phyloP scores from a whole-genome alignment of 2,888 invertebrate genomes.

The Eugnorisma glareosa region DNA sequence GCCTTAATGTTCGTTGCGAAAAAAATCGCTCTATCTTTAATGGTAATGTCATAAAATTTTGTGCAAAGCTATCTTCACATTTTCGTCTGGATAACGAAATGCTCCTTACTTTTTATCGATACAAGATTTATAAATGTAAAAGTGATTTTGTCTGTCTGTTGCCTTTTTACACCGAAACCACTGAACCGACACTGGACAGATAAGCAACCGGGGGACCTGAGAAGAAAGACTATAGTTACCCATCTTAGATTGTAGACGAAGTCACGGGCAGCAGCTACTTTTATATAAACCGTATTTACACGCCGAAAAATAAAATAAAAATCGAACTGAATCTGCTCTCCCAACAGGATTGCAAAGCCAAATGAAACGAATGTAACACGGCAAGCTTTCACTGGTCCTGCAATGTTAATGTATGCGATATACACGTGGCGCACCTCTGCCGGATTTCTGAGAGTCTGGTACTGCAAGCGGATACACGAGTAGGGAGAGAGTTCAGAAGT shows the following conservation, averaged over 20 bases:
- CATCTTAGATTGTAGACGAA: neutral
- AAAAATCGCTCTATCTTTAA: constrained; percentile 1
- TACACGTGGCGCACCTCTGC: constrained; percentile 2
- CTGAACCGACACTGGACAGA: neutral
- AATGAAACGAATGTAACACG: constrained; percentile 26
- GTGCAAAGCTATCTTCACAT: neutral
- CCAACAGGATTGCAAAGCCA: constrained; percentile 17
- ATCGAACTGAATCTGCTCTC: neutral
- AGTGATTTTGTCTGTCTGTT: neutral
- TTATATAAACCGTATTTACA: neutral
- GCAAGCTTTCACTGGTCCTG: constrained; percentile 36
- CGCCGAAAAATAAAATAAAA: neutral
- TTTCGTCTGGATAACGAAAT: neutral
- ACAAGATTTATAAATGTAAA: neutral
- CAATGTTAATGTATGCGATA: constrained; percentile 41
- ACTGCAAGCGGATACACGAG: neutral
- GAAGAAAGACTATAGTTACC: neutral
- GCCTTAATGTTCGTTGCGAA: neutral
- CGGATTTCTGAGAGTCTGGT: neutral
- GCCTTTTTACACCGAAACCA: neutral
- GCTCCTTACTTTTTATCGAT: neutral
- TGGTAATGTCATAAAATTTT: neutral
- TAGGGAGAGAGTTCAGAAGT: neutral
- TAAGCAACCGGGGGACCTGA: neutral
- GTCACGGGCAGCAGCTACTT: neutral